Conservation (phyloP, 2,797 vertebrate species). For the Pyrrhura leucotis region DNA sequence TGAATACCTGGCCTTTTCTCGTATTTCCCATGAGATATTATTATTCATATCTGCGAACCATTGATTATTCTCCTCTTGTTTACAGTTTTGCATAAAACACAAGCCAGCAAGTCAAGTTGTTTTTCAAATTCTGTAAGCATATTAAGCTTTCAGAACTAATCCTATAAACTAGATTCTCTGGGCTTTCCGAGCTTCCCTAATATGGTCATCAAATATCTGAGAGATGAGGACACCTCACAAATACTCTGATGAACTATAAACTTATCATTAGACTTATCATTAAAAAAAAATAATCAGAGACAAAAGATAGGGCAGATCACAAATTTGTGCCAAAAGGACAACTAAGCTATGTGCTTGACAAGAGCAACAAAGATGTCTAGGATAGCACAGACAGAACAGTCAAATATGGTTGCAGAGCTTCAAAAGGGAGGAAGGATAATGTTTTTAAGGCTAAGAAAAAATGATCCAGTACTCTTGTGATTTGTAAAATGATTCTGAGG, state of each 20-base stretch:
- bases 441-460: background rate
- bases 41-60: background rate
- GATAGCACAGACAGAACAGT: background rate
- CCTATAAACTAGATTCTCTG: background rate
- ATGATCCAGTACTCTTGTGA: background rate
- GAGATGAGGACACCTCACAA: slow-evolving; percentile 50
- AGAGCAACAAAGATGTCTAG: background rate
- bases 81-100: background rate
- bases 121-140: background rate
- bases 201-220: slow-evolving; percentile 56
- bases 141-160: slow-evolving; percentile 11
- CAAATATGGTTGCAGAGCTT: slow-evolving; percentile 12
- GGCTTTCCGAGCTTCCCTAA: slow-evolving; percentile 55
- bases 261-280: background rate
- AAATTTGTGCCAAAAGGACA: background rate
- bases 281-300: background rate
- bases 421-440: background rate
- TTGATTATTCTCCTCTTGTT: background rate
- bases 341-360: background rate
- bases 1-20: background rate
- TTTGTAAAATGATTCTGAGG: background rate
- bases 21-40: background rate
- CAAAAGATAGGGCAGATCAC: slow-evolving; percentile 1
- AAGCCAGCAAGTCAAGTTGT: background rate
- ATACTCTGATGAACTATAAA: slow-evolving; percentile 35